phyloP scores from a whole-genome alignment of 1,140 invertebrate genomes.

The Adoxophyes honmai region DNA sequence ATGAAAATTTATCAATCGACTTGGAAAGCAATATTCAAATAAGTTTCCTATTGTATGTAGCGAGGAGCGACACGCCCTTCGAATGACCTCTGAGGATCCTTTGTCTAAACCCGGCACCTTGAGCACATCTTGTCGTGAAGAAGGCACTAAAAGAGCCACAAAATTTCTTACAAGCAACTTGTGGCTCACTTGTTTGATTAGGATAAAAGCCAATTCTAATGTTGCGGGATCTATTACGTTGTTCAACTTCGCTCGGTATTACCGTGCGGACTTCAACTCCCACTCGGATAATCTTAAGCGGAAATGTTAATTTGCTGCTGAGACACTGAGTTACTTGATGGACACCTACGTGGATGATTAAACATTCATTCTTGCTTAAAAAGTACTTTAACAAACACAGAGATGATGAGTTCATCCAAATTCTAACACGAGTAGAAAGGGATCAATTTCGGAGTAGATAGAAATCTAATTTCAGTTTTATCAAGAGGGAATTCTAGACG shows the following conservation, averaged over 20 bases:
- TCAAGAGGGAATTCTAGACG: no score
- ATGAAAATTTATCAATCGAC: not conserved
- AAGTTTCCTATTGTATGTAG: not conserved
- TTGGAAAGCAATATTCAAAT: not conserved
- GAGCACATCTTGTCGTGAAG: not conserved
- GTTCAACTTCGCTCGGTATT: not conserved
- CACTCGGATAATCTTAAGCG: not conserved
- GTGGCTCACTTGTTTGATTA: constrained; percentile 30
- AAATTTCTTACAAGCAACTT: constrained; percentile 10
- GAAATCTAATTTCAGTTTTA: no score
- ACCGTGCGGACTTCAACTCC: not conserved
- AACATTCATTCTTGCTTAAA: no score
- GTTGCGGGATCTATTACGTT: constrained; percentile 9
- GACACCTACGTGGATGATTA: not conserved
- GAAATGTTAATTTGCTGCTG: not conserved
- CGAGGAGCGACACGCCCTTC: constrained; percentile 7
- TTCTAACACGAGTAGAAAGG: no score
- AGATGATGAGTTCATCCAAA: no score
- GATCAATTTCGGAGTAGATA: no score
- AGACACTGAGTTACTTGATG: constrained; percentile 8
- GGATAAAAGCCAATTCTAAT: constrained; percentile 27
- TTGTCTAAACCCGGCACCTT: not conserved
- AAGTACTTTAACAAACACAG: no score
- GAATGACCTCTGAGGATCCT: constrained; percentile 7
- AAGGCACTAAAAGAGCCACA: constrained; percentile 7